A percentile compares a stretch with the other conserved stretches of the same genome.
These are phyloP conservation scores for Nymphalis polychloros DNA, from an alignment of 2,888 invertebrate species.

Conservation along the genomic window DNA sequence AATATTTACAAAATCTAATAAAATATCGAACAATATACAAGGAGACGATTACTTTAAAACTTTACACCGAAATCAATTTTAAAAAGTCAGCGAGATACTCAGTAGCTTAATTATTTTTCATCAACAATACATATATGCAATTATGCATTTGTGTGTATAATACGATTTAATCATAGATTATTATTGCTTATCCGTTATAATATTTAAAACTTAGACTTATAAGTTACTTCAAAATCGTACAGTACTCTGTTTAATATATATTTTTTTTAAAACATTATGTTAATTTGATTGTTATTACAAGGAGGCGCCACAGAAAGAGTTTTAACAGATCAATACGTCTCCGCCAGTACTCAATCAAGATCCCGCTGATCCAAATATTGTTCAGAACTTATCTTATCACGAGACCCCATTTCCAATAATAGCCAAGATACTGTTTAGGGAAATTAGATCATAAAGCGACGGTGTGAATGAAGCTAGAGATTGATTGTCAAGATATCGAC, in stretches of 20 bases:
- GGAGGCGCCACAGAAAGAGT: slow-evolving; percentile 21
- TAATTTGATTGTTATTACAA: neutral
- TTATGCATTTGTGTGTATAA: too few relatives aligned
- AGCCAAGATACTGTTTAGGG: slow-evolving; percentile 51
- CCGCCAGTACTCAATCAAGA: slow-evolving; percentile 24
- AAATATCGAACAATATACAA: too few relatives aligned
- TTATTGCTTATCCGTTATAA: too few relatives aligned
- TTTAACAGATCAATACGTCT: slow-evolving; percentile 29
- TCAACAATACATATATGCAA: too few relatives aligned
- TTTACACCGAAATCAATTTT: too few relatives aligned
- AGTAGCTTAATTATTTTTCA: too few relatives aligned
- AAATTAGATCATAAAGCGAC: slow-evolving; percentile 51
- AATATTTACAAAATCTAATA: too few relatives aligned
- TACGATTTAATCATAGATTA: too few relatives aligned
- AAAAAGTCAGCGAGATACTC: too few relatives aligned
- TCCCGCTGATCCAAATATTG: slow-evolving; percentile 26
- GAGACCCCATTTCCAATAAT: slow-evolving; percentile 54
- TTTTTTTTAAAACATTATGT: neutral
- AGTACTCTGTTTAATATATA: neutral
- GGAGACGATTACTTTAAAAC: too few relatives aligned
- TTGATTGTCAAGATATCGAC: slow-evolving; percentile 48
- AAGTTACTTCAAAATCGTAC: too few relatives aligned
- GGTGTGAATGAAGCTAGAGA: slow-evolving; percentile 61
- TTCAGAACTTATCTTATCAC: slow-evolving; percentile 59
- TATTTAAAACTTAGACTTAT: too few relatives aligned